Percentiles rank a stretch among this genome's conserved stretches.
These are phyloP conservation scores for Hippocampus zosterae DNA, from an alignment of 2,113 vertebrate species.

Conservation along the genomic window DNA sequence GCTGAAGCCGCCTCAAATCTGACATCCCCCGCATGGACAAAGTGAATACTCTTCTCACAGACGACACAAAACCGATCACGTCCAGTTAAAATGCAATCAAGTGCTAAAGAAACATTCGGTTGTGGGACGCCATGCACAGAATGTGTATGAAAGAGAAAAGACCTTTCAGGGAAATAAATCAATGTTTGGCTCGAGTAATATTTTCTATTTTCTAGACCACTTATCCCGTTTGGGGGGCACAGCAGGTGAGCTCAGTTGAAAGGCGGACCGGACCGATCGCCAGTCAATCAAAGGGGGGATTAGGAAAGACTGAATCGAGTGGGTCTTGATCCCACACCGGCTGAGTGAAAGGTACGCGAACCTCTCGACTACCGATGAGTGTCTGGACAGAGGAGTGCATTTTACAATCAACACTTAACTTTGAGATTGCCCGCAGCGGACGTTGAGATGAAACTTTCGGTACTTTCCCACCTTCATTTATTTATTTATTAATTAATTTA, in stretches of 20 bases:
- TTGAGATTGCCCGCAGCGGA: slow-evolving; percentile 12
- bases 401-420: neutral
- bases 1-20: too few relatives aligned
- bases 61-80: neutral
- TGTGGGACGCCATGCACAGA: neutral
- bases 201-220: neutral
- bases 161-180: neutral
- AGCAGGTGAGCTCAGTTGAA: neutral
- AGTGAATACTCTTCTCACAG: neutral
- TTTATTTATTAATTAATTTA: slow-evolving; percentile 3
- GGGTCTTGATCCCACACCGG: neutral
- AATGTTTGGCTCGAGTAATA: neutral
- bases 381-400: neutral
- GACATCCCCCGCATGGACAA: neutral
- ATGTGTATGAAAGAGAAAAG: neutral
- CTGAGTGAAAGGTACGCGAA: neutral
- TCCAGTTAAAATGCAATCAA: neutral
- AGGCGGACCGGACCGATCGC: neutral
- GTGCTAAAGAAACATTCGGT: neutral
- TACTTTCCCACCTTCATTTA: neutral
- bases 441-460: neutral
- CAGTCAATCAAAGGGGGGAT: neutral
- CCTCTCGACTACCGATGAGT: neutral
- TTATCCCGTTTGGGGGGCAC: neutral
- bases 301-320: neutral